These are phyloP conservation scores for Periphyllus acericola DNA, from an alignment of 2,888 invertebrate species.

Conservation along the genomic window DNA sequence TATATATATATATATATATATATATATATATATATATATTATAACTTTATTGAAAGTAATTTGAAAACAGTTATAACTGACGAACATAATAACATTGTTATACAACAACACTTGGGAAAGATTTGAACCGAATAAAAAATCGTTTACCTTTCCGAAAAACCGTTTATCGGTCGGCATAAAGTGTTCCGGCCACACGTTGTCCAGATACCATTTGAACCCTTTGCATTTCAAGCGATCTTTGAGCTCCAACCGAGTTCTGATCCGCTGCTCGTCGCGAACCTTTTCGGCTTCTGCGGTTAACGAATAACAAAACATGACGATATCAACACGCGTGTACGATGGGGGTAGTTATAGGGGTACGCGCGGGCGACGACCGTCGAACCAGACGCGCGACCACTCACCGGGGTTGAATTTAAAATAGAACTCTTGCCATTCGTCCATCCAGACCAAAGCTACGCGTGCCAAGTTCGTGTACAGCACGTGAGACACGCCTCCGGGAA, in stretches of 20 bases:
- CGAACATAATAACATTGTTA: no score
- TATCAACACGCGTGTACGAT: no score
- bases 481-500: conserved; percentile 89
- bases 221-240: conserved; percentile 66
- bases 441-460: conserved; percentile 94
- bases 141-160: conserved; percentile 77
- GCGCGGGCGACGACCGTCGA: no score
- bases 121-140: neutral
- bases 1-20: no score
- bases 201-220: conserved; percentile 89
- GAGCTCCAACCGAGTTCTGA: conserved; percentile 75
- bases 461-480: conserved; percentile 92
- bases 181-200: conserved; percentile 95
- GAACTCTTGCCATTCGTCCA: conserved; percentile 96
- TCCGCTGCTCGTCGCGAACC: conserved; percentile 73
- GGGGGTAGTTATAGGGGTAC: no score
- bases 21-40: no score
- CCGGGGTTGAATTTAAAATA: conserved; percentile 85
- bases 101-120: neutral
- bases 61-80: no score
- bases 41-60: no score
- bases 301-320: no score
- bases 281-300: conserved; percentile 70
- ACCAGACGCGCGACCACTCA: conserved; percentile 64
- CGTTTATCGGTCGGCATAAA: conserved; percentile 89